These are phyloP conservation scores for Pangasius macronema DNA, from an alignment of 2,797 vertebrate genomes.

Conservation along the genomic window DNA sequence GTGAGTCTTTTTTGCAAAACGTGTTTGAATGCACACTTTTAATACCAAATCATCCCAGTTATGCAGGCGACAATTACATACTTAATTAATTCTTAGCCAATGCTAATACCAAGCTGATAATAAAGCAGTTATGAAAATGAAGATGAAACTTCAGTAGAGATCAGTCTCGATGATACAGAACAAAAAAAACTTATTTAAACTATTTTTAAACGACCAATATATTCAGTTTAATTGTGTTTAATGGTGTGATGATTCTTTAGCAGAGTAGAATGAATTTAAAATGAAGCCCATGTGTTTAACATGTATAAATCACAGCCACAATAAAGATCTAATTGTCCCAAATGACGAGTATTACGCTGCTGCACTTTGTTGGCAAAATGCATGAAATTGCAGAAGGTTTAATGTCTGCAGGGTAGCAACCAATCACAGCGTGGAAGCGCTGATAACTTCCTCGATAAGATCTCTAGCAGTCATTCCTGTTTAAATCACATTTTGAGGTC, in stretches of 20 bases:
- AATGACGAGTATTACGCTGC: slow-evolving; percentile 21
- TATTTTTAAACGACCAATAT: slow-evolving; percentile 17
- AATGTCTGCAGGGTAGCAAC: slow-evolving; percentile 2
- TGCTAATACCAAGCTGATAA: slow-evolving; percentile 24
- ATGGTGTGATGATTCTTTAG: slow-evolving; percentile 15
- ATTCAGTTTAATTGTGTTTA: slow-evolving; percentile 31
- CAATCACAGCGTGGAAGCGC: slow-evolving; percentile 11
- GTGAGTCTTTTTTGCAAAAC: neutral
- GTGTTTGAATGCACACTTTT: neutral
- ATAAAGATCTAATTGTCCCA: slow-evolving; percentile 24
- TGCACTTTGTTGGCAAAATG: slow-evolving; percentile 28
- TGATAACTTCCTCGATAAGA: neutral
- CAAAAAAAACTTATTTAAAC: neutral
- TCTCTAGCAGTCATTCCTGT: slow-evolving; percentile 6
- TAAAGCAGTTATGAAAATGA: slow-evolving; percentile 14
- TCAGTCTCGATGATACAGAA: neutral
- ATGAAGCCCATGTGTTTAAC: slow-evolving; percentile 7
- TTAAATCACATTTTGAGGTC: neutral
- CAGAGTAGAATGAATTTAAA: neutral
- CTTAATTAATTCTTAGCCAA: slow-evolving; percentile 19
- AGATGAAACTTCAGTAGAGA: neutral
- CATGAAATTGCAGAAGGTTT: slow-evolving; percentile 7
- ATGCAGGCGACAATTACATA: slow-evolving; percentile 3
- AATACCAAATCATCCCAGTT: neutral
- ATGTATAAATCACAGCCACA: slow-evolving; percentile 25